Base-by-base conservation (phyloP, 2,888 invertebrate genomes). In the Aelia acuminata region DNA sequence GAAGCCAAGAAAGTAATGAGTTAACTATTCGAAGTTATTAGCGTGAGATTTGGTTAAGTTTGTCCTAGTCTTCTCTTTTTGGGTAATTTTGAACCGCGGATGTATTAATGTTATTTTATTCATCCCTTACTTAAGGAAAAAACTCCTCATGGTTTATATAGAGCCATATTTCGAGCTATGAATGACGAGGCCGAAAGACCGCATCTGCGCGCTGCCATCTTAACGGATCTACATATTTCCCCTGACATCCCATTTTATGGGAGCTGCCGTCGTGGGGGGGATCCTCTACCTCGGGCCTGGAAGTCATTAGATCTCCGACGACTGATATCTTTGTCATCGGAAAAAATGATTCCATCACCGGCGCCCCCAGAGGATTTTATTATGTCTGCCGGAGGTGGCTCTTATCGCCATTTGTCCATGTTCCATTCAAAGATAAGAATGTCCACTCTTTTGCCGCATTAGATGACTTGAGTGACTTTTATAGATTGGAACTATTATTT, bases 181-280 rank as follows among this genome's bases (percentile, higher is more conserved):
- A 57, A 57, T 26, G 22, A 43, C 11, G 35, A 39, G 75, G 75
- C 20, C 39, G 75, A 75, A 75, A 43, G 75, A 75, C 22, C 75
- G 3, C 75, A 75, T 75, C 75, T 75, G 75, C 39, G 39, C 75
- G 20, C 10, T 22, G 75, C 39, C 75, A 39, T 75, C 75, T 75
- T 75, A 75, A 75, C 35, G 75, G 75, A 35, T 75, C 75, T 75
- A 43, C 75, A 75, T 75, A 75, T 75, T 43, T 75, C 75, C 39
- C 22, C 75, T 75, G 75, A 75, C 75, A 75, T 75, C 75, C 75
- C 39, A 75, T 75, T 75, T 75, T 35, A 43, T 39, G 39, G 75
- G 22, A 20, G 22, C 75, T 75, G 39, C 75, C 39, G 22, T 43
- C 39, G 11, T 43, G 39, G 22, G 75, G 39, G 39, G 35, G 39